Percentiles rank a stretch among this genome's conserved stretches.
Evolutionary conservation across 37 sponge, comb jelly and placozoan genomes (phyloP).

Genomic region (Axinella damicornis): DNA sequence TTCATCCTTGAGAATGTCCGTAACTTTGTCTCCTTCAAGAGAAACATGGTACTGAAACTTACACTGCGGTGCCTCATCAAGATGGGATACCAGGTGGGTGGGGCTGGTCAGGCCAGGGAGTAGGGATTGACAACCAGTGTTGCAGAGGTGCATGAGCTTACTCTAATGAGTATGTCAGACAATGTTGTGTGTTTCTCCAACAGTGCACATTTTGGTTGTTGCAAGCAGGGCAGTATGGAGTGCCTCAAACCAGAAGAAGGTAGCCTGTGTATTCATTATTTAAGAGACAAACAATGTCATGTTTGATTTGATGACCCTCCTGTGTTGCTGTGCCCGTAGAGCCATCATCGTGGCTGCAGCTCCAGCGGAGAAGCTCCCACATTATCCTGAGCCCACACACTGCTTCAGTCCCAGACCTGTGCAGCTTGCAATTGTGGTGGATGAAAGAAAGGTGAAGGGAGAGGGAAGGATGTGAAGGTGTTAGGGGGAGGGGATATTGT

Average conservation of each 20-base stretch:
- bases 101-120: too few species aligned
- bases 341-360: constrained; percentile 95
- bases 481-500: too few species aligned
- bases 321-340: too few species aligned
- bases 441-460: constrained; percentile 65
- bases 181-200: neutral
- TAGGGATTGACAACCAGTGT: too few species aligned
- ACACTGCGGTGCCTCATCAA: constrained; percentile 83
- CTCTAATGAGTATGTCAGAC: neutral
- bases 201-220: constrained; percentile 92
- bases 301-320: neutral
- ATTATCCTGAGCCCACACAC: constrained; percentile 89
- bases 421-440: constrained; percentile 75
- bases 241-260: constrained; percentile 91
- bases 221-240: constrained; percentile 94
- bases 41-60: constrained; percentile 92
- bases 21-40: constrained; percentile 94
- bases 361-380: constrained; percentile 87
- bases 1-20: constrained; percentile 94
- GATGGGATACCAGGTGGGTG: constrained; percentile 90
- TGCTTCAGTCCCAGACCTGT: constrained; percentile 84
- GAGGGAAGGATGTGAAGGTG: too few species aligned
- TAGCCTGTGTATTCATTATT: constrained; percentile 1
- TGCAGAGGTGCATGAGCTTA: too few species aligned
- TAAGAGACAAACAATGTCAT: neutral